These are phyloP conservation scores for Talpa occidentalis DNA, from an alignment of 2,113 vertebrate species.

Conservation along the genomic window DNA sequence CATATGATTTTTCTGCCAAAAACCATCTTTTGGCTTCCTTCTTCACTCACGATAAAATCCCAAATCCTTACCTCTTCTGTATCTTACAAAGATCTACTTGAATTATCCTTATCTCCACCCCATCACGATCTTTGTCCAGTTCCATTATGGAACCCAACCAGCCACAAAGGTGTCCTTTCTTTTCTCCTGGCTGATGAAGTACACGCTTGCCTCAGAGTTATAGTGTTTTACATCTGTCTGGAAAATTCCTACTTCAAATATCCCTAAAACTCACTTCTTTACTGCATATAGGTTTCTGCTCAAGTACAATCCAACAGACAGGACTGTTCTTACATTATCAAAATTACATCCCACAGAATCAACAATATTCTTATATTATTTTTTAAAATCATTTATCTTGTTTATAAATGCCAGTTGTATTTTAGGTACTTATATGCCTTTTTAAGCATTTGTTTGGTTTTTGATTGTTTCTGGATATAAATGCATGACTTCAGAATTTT, in stretches of 20 bases:
- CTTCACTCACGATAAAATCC: neutral
- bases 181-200: neutral
- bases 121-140: neutral
- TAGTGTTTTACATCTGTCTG: neutral
- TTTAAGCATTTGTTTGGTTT: neutral
- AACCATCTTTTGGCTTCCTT: neutral
- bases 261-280: neutral
- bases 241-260: neutral
- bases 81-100: neutral
- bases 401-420: neutral
- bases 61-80: neutral
- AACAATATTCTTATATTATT: neutral
- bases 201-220: accelerated
- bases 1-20: neutral
- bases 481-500: neutral
- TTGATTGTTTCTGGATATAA: neutral
- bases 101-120: neutral
- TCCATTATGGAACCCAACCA: neutral
- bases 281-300: neutral
- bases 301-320: neutral
- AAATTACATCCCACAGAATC: neutral
- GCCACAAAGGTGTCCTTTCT: accelerated
- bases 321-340: neutral
- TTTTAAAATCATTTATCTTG: neutral
- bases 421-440: neutral